Evolutionary conservation across 2,888 invertebrate genomes (phyloP).

Genomic region (Acanthosepion lycidas): DNA sequence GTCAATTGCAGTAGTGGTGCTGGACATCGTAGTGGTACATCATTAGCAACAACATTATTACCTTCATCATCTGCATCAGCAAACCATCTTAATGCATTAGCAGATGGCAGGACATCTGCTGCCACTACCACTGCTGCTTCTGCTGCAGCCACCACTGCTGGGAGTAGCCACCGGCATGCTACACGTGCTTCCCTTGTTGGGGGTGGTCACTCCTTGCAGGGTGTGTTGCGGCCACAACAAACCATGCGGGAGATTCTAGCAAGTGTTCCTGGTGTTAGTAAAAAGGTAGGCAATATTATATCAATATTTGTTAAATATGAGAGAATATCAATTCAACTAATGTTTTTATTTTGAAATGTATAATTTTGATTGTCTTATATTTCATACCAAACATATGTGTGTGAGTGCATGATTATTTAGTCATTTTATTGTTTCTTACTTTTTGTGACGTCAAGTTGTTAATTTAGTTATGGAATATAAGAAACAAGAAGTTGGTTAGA

Average conservation of each 20-base stretch:
- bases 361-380: too few species aligned
- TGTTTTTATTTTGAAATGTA: too few species aligned
- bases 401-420: too few species aligned
- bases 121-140: constrained; percentile 17
- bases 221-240: constrained; percentile 53
- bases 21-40: constrained; percentile 37
- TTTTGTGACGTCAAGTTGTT: too few species aligned
- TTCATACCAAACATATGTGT: too few species aligned
- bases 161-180: constrained; percentile 47
- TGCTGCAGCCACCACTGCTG: constrained; percentile 14
- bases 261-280: constrained; percentile 68
- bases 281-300: constrained; percentile 59
- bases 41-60: constrained; percentile 36
- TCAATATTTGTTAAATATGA: too few species aligned
- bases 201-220: constrained; percentile 45
- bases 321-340: too few species aligned
- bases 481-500: too few species aligned
- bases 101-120: constrained; percentile 40
- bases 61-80: constrained; percentile 18
- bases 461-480: too few species aligned
- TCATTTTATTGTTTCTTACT: too few species aligned
- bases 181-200: constrained; percentile 44
- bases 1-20: constrained; percentile 42
- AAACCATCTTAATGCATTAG: constrained; percentile 37
- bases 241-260: constrained; percentile 67